Conservation (phyloP, 2,888 invertebrate genomes). For the Xanthorhoe designata region DNA sequence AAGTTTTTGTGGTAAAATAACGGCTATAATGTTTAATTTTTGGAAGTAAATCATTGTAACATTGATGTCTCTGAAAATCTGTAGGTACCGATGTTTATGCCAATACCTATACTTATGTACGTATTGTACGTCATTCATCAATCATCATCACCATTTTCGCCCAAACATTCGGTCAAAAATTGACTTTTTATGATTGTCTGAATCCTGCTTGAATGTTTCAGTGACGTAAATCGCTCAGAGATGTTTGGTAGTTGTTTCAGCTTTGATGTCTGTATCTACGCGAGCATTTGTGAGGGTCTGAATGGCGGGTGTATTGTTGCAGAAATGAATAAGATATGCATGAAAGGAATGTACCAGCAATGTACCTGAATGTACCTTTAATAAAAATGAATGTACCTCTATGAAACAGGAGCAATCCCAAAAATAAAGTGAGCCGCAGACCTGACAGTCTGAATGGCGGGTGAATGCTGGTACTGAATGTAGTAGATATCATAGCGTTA, state of each 20-base stretch:
- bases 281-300: slow-evolving; percentile 6
- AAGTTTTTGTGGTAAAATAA: slow-evolving; percentile 26
- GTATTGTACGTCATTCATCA: too few relatives aligned
- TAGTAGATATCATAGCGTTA: too few relatives aligned
- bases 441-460: too few relatives aligned
- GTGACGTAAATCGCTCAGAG: slow-evolving; percentile 44
- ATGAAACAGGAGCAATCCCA: too few relatives aligned
- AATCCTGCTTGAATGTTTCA: slow-evolving; percentile 44
- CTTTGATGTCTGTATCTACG: slow-evolving; percentile 26
- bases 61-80: slow-evolving; percentile 15
- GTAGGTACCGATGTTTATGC: slow-evolving; percentile 29
- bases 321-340: too few relatives aligned
- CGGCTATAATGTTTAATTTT: slow-evolving; percentile 24
- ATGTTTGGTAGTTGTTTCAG: slow-evolving; percentile 5
- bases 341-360: too few relatives aligned
- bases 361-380: too few relatives aligned
- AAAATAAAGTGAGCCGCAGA: too few relatives aligned
- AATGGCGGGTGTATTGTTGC: too few relatives aligned
- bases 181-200: slow-evolving; percentile 53
- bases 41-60: slow-evolving; percentile 14
- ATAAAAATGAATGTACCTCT: too few relatives aligned
- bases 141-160: slow-evolving; percentile 37
- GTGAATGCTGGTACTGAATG: too few relatives aligned
- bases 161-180: slow-evolving; percentile 53
- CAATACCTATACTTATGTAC: slow-evolving; percentile 27